A percentile compares a stretch with the other conserved stretches of the same genome.
phyloP scores from a whole-genome alignment of 1,140 invertebrate species.

The Pseudomyrmex flavicornis region DNA sequence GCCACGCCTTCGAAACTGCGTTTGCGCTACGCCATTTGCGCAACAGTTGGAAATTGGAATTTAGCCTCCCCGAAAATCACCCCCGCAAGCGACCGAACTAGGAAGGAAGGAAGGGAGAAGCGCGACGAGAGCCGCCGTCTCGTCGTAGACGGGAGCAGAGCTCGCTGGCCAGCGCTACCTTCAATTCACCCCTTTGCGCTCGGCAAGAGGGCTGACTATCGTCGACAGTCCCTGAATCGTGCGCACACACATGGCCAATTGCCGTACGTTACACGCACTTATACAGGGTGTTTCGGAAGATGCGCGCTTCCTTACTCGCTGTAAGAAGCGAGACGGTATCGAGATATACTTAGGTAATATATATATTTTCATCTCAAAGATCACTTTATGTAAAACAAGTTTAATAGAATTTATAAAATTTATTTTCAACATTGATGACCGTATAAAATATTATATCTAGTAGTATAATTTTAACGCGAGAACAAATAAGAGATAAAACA shows the following conservation, averaged over 20 bases:
- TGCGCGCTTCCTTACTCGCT: constrained; percentile 33
- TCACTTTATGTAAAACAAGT: too few species aligned
- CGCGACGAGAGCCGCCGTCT: constrained; percentile 12
- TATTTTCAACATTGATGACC: too few species aligned
- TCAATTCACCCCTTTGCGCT: constrained; percentile 18
- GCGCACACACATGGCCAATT: constrained; percentile 58
- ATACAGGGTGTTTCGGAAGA: constrained; percentile 43
- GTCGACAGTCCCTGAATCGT: constrained; percentile 54
- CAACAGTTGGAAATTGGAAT: constrained; percentile 78
- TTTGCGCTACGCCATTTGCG: constrained; percentile 75
- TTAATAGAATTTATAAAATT: too few species aligned
- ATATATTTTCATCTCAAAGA: too few species aligned
- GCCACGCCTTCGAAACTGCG: constrained; percentile 73
- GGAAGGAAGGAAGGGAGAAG: constrained; percentile 50
- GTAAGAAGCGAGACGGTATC: not conserved
- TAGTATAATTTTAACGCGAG: too few species aligned
- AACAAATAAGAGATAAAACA: too few species aligned
- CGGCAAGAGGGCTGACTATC: constrained; percentile 38
- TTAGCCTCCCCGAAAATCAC: constrained; percentile 69
- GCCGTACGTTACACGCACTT: constrained; percentile 54
- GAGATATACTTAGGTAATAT: too few species aligned
- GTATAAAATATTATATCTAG: too few species aligned
- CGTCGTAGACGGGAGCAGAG: constrained; percentile 7
- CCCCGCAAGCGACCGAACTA: constrained; percentile 54
- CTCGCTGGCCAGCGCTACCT: constrained; percentile 15